phyloP scores from a whole-genome alignment of 2,888 invertebrate genomes.

The Diadromus collaris region DNA sequence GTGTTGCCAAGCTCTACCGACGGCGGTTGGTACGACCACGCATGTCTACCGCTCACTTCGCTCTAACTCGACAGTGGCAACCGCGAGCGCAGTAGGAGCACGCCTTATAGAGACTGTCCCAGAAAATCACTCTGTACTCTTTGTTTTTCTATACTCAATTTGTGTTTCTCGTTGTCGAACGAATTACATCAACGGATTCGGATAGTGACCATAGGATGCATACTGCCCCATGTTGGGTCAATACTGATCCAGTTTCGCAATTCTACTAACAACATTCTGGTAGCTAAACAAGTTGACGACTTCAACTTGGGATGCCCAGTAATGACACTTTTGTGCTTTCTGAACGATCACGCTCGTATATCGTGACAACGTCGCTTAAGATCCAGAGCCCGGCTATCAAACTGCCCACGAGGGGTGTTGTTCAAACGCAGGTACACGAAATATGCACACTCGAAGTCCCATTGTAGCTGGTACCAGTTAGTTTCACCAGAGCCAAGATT shows the following conservation, averaged over 20 bases:
- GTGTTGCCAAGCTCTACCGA: conserved; percentile 68
- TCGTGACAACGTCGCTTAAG: conserved; percentile 28
- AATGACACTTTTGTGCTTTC: no score
- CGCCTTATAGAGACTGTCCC: conserved; percentile 49
- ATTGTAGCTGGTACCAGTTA: conserved; percentile 1
- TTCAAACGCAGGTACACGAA: conserved; percentile 4
- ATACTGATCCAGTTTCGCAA: no score
- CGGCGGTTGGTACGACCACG: conserved; percentile 58
- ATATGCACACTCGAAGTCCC: conserved; percentile 13
- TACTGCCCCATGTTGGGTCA: no score
- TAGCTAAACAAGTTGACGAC: no score
- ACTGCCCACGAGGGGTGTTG: conserved; percentile 11
- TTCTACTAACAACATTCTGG: no score
- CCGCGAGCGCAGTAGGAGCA: conserved; percentile 18
- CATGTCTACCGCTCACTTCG: conserved; percentile 48
- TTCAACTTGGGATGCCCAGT: no score
- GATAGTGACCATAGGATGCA: no score
- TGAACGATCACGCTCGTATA: neutral
- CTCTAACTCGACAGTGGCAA: conserved; percentile 33
- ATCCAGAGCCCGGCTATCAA: conserved; percentile 3
- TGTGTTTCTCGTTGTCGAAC: neutral
- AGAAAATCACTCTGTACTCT: conserved; percentile 20
- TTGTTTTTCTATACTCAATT: neutral
- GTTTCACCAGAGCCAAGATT: conserved; percentile 33
- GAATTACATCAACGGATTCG: neutral